These are phyloP conservation scores for Rhinogobio ventralis DNA, from an alignment of 2,797 vertebrate species.

Conservation along the genomic window DNA sequence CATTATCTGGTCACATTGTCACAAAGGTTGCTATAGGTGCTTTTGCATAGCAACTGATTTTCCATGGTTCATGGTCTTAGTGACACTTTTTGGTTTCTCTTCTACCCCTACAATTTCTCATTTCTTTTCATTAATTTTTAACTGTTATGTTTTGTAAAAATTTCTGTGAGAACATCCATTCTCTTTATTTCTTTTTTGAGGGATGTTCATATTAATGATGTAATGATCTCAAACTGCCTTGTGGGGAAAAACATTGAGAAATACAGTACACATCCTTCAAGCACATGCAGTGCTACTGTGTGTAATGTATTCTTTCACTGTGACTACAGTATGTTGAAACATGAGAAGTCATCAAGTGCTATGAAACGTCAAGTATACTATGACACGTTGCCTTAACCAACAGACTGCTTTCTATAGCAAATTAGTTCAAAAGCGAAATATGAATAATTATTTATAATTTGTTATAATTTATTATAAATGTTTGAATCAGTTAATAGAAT, in stretches of 20 bases:
- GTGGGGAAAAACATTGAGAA: background rate
- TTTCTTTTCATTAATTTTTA: background rate
- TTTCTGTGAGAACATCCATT: background rate
- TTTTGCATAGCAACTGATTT: background rate
- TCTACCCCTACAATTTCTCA: background rate
- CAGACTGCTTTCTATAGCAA: no score
- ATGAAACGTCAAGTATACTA: background rate
- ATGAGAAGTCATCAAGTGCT: background rate
- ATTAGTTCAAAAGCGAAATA: no score
- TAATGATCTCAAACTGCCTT: background rate
- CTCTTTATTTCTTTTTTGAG: background rate
- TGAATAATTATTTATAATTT: no score
- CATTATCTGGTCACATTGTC: background rate
- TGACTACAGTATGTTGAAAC: background rate
- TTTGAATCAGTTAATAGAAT: no score
- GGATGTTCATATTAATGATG: background rate
- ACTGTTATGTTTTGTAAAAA: background rate
- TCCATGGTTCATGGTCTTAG: background rate
- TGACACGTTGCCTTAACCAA: slow-evolving; percentile 3
- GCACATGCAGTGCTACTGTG: background rate
- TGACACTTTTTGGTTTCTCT: background rate
- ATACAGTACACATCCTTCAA: background rate
- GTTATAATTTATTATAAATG: no score
- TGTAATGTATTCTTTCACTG: background rate
- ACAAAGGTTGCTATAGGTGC: background rate